These are phyloP conservation scores for Pammene aurita DNA, from an alignment of 2,888 invertebrate genomes.

Conservation along the genomic window DNA sequence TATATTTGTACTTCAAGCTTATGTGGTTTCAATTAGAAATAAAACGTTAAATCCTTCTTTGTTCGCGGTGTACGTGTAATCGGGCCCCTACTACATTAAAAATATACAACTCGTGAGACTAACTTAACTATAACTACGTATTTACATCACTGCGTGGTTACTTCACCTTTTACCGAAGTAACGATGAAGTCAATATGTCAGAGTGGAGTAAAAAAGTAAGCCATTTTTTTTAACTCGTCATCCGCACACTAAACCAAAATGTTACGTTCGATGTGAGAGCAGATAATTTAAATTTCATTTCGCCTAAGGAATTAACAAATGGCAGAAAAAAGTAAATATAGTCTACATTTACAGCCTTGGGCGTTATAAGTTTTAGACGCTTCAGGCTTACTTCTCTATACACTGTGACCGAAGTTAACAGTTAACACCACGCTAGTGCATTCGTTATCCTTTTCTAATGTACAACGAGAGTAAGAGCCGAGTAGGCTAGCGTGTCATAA, in stretches of 20 bases:
- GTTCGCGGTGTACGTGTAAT: conserved; percentile 60
- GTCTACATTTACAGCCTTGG: not conserved
- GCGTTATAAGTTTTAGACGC: not conserved
- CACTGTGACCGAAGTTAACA: conserved; percentile 11
- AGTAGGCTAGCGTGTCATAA: conserved; percentile 17
- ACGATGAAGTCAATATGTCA: conserved; percentile 26
- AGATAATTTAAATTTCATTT: not conserved
- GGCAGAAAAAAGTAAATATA: not conserved
- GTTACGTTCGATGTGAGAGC: not conserved
- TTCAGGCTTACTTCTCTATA: conserved; percentile 1
- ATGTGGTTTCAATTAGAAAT: conserved; percentile 17
- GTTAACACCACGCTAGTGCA: conserved; percentile 21
- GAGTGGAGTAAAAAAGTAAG: conserved; percentile 12
- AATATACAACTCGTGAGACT: conserved; percentile 56
- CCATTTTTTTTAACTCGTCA: not conserved
- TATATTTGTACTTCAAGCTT: conserved; percentile 30
- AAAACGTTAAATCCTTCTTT: conserved; percentile 21
- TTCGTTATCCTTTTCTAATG: conserved; percentile 20
- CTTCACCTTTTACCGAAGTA: not conserved
- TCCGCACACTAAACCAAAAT: not conserved
- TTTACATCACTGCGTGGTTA: conserved; percentile 50
- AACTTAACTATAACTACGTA: conserved; percentile 50
- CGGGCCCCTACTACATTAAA: conserved; percentile 65
- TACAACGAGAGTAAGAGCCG: conserved; percentile 24
- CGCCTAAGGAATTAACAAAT: not conserved